phyloP scores from a whole-genome alignment of 2,888 invertebrate species.

The Pinctada fucata region DNA sequence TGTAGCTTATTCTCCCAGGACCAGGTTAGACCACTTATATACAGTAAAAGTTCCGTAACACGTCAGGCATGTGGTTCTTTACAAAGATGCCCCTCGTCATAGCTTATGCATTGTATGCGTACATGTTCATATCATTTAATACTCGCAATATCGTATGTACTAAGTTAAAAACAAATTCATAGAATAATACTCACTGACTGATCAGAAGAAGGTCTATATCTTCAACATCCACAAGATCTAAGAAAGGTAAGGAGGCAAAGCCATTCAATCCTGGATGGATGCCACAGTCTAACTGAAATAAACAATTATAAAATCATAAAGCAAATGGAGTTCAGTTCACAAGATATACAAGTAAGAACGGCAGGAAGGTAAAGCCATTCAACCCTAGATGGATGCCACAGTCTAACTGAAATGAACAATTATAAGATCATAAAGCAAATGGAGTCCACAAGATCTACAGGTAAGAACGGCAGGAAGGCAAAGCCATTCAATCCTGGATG shows the following conservation, averaged over 20 bases:
- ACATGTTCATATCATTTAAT: too few species aligned
- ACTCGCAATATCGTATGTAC: too few species aligned
- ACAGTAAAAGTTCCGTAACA: neutral
- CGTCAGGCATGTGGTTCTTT: too few species aligned
- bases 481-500: conserved; percentile 96
- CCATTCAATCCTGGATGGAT: conserved; percentile 97
- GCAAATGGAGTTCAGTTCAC: neutral
- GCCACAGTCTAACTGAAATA: conserved; percentile 91
- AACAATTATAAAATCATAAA: too few species aligned
- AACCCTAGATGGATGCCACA: too few species aligned
- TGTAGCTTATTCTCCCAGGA: neutral
- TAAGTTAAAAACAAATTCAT: too few species aligned
- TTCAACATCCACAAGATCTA: conserved; percentile 97
- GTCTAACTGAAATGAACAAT: conserved; percentile 84
- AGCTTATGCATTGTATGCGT: too few species aligned
- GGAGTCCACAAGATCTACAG: too few species aligned
- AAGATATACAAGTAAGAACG: too few species aligned
- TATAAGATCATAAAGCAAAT: too few species aligned
- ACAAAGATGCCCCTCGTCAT: too few species aligned
- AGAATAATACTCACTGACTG: conserved; percentile 85
- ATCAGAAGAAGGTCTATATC: conserved; percentile 92
- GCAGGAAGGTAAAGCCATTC: too few species aligned
- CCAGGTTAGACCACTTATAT: neutral
- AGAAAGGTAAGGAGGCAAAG: conserved; percentile 98
- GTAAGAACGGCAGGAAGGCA: conserved; percentile 97